Conservation (phyloP, 2,888 invertebrate genomes). For the Mantis religiosa region DNA sequence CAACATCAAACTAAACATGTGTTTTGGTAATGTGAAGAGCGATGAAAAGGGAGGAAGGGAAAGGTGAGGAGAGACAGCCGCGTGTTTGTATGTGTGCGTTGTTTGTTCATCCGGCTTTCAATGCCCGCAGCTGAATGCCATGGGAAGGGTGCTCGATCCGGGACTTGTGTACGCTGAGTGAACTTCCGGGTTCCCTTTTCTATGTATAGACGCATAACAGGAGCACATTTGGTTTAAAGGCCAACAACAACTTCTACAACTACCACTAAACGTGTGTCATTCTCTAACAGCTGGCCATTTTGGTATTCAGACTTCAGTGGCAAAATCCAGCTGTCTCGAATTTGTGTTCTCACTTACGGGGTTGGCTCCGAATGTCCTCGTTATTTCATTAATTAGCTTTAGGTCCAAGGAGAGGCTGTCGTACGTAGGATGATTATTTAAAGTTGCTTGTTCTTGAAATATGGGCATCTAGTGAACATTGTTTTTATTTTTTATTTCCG, state of each 20-base stretch:
- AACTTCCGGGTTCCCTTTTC: constrained; percentile 5
- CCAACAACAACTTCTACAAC: not conserved
- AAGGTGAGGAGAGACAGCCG: not conserved
- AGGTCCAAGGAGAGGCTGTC: too few species aligned
- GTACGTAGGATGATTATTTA: too few species aligned
- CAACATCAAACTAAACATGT: not conserved
- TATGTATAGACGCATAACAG: not conserved
- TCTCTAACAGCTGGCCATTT: not conserved
- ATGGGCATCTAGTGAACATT: too few species aligned
- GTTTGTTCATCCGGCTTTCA: constrained; percentile 13
- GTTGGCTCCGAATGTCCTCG: not conserved
- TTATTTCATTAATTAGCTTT: not conserved
- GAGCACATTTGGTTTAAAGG: not conserved
- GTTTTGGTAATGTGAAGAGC: not conserved
- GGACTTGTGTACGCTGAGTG: not conserved
- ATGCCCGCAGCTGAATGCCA: not conserved
- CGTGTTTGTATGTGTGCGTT: not conserved
- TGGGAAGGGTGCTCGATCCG: not conserved
- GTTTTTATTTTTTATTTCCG: too few species aligned
- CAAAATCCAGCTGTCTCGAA: not conserved
- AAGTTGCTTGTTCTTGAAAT: too few species aligned
- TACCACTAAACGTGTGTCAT: not conserved
- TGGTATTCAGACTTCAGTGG: not conserved
- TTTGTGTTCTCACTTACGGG: not conserved
- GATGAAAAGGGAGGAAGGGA: not conserved